A percentile compares a stretch with the other conserved stretches of the same genome.
These are phyloP conservation scores for Strigamia crassipes DNA, from an alignment of 2,888 invertebrate species.

Conservation along the genomic window DNA sequence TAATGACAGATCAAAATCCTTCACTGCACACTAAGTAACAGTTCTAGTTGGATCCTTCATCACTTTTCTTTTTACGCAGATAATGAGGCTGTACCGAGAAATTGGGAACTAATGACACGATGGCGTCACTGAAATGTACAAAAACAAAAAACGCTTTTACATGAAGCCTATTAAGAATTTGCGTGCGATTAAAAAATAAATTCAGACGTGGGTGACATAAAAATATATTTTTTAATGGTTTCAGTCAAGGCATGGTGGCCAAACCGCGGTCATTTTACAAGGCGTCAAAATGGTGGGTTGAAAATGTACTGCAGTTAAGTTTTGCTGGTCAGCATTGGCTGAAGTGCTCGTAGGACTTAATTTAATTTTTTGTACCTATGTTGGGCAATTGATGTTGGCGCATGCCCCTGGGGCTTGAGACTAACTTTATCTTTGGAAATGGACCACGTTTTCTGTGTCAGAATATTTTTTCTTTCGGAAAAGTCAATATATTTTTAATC, in stretches of 20 bases:
- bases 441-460: background rate
- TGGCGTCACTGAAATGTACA: background rate
- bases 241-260: too few species aligned
- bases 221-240: too few species aligned
- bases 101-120: background rate
- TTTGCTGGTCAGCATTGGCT: background rate
- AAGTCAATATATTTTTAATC: background rate
- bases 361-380: background rate
- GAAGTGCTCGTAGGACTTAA: background rate
- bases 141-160: background rate
- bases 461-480: background rate
- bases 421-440: conserved; percentile 1
- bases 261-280: too few species aligned
- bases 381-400: background rate
- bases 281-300: too few species aligned
- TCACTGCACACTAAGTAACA: background rate
- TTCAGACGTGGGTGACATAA: too few species aligned
- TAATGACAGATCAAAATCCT: background rate
- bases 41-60: background rate
- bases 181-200: too few species aligned
- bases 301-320: background rate
- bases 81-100: background rate
- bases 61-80: background rate
- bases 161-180: too few species aligned
- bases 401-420: background rate